A percentile compares a stretch with the other conserved stretches of the same genome.
Evolutionary conservation across 2,797 vertebrate genomes (phyloP).

Genomic region (Monodelphis domestica): DNA sequence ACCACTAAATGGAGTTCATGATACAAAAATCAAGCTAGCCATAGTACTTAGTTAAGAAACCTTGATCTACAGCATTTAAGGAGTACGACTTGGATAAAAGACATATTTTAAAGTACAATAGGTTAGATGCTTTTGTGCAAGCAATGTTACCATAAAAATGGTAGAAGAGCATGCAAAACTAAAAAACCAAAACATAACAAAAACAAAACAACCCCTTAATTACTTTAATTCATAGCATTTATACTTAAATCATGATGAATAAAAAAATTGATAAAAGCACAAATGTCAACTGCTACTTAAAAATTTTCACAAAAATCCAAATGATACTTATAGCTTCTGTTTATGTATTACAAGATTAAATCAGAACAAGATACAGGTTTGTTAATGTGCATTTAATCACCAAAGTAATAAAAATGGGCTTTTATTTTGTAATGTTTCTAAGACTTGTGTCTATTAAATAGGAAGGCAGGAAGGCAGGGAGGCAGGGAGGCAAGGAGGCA

Average conservation of each 20-base stretch:
- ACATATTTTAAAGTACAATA: slow-evolving; percentile 85
- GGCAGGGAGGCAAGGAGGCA: too few species aligned
- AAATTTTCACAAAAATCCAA: slow-evolving; percentile 89
- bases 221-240: slow-evolving; percentile 86
- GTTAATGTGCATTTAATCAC: slow-evolving; percentile 95
- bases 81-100: slow-evolving; percentile 86
- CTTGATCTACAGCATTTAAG: slow-evolving; percentile 82
- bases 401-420: slow-evolving; percentile 92
- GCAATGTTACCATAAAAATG: slow-evolving; percentile 86
- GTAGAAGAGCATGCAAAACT: slow-evolving; percentile 81
- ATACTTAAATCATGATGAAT: slow-evolving; percentile 85
- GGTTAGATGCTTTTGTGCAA: slow-evolving; percentile 91
- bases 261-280: slow-evolving; percentile 85
- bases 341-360: slow-evolving; percentile 94
- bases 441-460: slow-evolving; percentile 96
- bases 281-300: slow-evolving; percentile 86
- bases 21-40: too few species aligned
- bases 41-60: too few species aligned
- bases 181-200: slow-evolving; percentile 82
- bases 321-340: slow-evolving; percentile 91
- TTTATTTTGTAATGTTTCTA: slow-evolving; percentile 92
- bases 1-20: not conserved
- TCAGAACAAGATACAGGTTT: slow-evolving; percentile 92
- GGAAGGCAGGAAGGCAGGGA: slow-evolving; percentile 85
- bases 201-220: slow-evolving; percentile 81